Evolutionary conservation across 2,113 vertebrate genomes (phyloP).

Genomic region (Saccopteryx bilineata): DNA sequence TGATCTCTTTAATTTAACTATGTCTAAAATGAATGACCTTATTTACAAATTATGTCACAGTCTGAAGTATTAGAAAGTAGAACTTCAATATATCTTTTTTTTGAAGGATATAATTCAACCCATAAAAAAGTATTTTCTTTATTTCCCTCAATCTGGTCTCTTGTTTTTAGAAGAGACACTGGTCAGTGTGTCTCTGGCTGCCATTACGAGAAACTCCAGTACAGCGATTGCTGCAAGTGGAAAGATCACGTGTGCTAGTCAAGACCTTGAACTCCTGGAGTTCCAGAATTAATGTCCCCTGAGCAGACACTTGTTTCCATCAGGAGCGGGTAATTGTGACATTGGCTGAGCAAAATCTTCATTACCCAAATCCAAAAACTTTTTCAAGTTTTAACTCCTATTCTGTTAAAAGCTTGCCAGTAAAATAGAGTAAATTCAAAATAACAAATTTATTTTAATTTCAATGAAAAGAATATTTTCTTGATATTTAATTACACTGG

Average conservation of each 20-base stretch:
- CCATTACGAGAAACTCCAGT: rapidly evolving
- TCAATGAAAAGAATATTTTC: neutral
- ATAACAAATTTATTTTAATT: neutral
- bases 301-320: neutral
- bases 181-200: neutral
- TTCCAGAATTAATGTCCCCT: neutral
- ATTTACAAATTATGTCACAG: neutral
- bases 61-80: neutral
- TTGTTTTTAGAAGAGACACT: neutral
- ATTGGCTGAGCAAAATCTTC: neutral
- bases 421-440: neutral
- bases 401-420: neutral
- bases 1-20: neutral
- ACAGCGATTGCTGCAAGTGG: neutral
- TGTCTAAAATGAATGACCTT: neutral
- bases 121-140: neutral
- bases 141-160: neutral
- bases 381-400: neutral
- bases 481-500: neutral
- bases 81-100: neutral
- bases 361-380: neutral
- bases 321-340: neutral
- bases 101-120: neutral
- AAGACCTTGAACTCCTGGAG: neutral
- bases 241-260: neutral